A percentile compares a stretch with the other conserved stretches of the same genome.
Conservation (phyloP, 2,113 vertebrate genomes). For the Gallinago jamesoni region DNA sequence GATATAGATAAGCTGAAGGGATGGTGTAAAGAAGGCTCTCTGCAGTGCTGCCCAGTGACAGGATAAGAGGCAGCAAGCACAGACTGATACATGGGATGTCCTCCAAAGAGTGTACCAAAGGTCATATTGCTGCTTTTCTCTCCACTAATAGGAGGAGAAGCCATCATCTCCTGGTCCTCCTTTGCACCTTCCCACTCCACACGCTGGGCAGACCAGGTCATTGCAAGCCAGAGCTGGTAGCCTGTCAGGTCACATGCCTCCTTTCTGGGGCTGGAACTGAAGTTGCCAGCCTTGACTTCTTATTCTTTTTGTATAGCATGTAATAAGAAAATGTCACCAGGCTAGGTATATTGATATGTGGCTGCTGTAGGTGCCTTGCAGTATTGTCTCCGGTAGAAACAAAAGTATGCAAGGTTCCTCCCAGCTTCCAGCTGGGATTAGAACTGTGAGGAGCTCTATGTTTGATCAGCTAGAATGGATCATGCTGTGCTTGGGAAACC, state of each 20-base stretch:
- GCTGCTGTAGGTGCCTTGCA: not conserved
- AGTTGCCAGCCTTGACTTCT: not conserved
- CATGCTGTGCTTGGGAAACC: not conserved
- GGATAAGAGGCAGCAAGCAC: not conserved
- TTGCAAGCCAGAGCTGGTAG: not conserved
- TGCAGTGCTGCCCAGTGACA: not conserved
- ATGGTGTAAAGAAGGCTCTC: not conserved
- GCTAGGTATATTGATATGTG: not conserved
- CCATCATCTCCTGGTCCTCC: not conserved
- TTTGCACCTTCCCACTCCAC: not conserved
- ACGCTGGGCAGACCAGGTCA: not conserved
- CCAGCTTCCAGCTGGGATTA: no score
- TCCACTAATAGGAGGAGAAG: not conserved
- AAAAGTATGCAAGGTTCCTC: rapidly evolving
- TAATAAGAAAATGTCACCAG: not conserved
- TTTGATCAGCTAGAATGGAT: not conserved
- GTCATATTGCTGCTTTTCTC: not conserved
- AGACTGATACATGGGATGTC: not conserved
- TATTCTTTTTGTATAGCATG: rapidly evolving
- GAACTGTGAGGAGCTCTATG: not conserved
- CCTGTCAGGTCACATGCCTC: rapidly evolving
- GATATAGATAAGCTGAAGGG: not conserved
- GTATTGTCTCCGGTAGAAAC: not conserved
- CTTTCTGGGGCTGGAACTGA: not conserved
- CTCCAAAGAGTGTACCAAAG: not conserved